A percentile compares a stretch with the other conserved stretches of the same genome.
Evolutionary conservation across 2,888 invertebrate species (phyloP).

Genomic region (Zaprionus obscuricornis): DNA sequence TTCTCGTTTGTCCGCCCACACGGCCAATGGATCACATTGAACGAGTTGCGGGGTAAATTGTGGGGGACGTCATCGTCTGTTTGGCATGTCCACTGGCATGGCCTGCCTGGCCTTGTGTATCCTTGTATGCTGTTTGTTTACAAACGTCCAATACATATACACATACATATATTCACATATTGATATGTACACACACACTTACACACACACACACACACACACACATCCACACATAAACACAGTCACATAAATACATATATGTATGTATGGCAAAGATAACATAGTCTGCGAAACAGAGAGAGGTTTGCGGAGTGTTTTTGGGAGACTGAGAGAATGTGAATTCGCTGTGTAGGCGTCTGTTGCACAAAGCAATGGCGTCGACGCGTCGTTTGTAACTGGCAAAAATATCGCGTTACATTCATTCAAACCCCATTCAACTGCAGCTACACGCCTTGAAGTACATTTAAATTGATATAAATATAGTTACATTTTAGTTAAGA

Average conservation of each 20-base stretch:
- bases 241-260: conserved; percentile 5
- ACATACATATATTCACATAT: neutral
- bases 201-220: conserved; percentile 7
- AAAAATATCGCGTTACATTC: conserved; percentile 59
- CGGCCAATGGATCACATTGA: neutral
- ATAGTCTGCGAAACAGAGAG: conserved; percentile 20
- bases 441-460: conserved; percentile 35
- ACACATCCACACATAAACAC: neutral
- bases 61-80: conserved; percentile 41
- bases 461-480: conserved; percentile 68
- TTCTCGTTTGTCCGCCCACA: conserved; percentile 30
- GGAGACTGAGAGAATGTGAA: conserved; percentile 26
- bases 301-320: neutral
- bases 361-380: conserved; percentile 61
- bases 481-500: conserved; percentile 19
- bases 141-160: conserved; percentile 40
- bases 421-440: neutral
- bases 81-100: conserved; percentile 51
- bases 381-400: conserved; percentile 48
- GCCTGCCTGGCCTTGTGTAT: conserved; percentile 49
- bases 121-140: conserved; percentile 49
- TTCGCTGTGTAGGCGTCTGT: conserved; percentile 51
- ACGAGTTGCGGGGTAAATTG: neutral
- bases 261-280: conserved; percentile 48
- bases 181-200: neutral